A percentile compares a stretch with the other conserved stretches of the same genome.
Evolutionary conservation across 1,140 invertebrate species (phyloP).

Genomic region (Heliconius melpomene): DNA sequence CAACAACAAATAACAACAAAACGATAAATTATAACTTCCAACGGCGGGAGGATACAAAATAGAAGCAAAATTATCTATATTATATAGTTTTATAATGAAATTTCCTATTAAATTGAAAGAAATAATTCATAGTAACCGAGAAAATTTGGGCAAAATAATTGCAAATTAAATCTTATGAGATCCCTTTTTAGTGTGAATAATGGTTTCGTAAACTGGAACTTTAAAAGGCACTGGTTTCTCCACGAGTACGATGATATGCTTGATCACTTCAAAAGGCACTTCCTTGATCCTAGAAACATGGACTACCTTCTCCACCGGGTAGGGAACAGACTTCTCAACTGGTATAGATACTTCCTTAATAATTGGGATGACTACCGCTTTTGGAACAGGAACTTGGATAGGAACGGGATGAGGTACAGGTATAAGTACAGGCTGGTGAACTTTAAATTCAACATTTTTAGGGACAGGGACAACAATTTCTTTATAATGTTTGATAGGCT

Average conservation of each 20-base stretch:
- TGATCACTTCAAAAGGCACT: constrained; percentile 86
- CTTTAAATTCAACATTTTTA: constrained; percentile 85
- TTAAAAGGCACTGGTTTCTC: constrained; percentile 88
- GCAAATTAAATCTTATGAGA: constrained; percentile 64
- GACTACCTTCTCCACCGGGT: constrained; percentile 87
- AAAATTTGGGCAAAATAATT: too few species aligned
- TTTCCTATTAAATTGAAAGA: neutral
- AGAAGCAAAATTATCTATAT: neutral
- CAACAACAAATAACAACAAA: constrained; percentile 14
- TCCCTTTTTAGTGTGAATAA: constrained; percentile 83
- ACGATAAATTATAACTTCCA: constrained; percentile 2
- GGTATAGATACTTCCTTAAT: constrained; percentile 87
- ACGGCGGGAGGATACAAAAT: constrained; percentile 11
- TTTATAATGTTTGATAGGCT: constrained; percentile 86
- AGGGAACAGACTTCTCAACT: constrained; percentile 87
- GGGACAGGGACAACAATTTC: constrained; percentile 86
- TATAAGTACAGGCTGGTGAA: constrained; percentile 86
- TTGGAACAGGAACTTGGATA: constrained; percentile 87
- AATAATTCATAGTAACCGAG: neutral
- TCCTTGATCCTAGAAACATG: constrained; percentile 88
- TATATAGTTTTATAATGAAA: too few species aligned
- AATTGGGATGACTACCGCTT: constrained; percentile 86
- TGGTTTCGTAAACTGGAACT: constrained; percentile 87
- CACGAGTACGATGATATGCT: constrained; percentile 87
- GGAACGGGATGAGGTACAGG: constrained; percentile 87